Conservation (phyloP, 2,113 vertebrate genomes). For the Rana temporaria region DNA sequence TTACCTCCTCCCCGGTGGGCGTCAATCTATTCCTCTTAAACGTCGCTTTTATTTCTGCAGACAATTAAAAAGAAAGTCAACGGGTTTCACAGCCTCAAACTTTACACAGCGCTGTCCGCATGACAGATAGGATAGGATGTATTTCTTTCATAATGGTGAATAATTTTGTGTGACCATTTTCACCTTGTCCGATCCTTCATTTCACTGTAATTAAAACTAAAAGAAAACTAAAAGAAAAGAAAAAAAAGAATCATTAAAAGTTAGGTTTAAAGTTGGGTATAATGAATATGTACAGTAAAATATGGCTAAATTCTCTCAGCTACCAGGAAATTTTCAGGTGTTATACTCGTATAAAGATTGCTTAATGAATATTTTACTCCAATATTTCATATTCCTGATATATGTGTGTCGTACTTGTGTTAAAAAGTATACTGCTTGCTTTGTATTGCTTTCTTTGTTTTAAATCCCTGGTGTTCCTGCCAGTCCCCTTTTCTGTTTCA, state of each 20-base stretch:
- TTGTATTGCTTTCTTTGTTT: no score
- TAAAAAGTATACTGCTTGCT: no score
- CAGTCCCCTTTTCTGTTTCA: no score
- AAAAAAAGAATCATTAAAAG: background rate
- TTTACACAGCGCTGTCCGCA: background rate
- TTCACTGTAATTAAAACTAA: background rate
- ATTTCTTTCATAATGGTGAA: background rate
- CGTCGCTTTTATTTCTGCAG: background rate
- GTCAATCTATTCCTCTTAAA: background rate
- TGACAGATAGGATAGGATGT: background rate
- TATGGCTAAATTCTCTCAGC: no score
- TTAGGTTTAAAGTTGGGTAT: no score
- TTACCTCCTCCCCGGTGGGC: slow-evolving; percentile 1
- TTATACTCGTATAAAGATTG: no score
- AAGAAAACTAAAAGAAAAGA: background rate
- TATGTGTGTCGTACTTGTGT: no score
- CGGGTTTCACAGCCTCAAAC: background rate
- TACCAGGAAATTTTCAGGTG: no score
- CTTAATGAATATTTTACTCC: no score
- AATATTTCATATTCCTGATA: no score
- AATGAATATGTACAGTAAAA: no score
- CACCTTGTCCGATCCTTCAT: background rate
- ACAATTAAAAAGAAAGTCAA: background rate
- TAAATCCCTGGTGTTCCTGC: no score
- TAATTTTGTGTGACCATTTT: background rate